Conservation (phyloP, 1,140 invertebrate genomes). For the Camponotus pennsylvanicus region DNA sequence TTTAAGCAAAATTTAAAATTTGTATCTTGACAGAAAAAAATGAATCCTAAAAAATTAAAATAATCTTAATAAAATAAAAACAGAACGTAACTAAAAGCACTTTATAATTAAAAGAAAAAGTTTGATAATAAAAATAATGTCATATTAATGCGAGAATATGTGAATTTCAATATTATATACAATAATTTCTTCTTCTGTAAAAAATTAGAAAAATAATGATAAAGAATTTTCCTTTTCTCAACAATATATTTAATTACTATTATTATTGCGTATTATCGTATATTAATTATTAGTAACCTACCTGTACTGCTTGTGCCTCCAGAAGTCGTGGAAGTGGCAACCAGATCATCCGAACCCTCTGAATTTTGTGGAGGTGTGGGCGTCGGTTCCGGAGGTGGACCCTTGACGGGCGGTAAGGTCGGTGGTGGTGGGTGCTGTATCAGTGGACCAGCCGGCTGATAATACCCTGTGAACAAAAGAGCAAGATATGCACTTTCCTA, state of each 20-base stretch:
- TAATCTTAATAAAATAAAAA: background rate
- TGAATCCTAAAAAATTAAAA: background rate
- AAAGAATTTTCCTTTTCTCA: background rate
- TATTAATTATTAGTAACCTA: constrained; percentile 58
- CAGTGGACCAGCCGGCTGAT: constrained; percentile 94
- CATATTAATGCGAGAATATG: background rate
- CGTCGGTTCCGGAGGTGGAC: constrained; percentile 85
- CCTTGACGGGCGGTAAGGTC: constrained; percentile 86
- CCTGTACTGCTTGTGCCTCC: constrained; percentile 85
- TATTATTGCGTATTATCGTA: background rate
- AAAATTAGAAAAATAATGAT: background rate
- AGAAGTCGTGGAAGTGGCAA: constrained; percentile 83
- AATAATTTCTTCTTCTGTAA: background rate
- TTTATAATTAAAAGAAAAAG: background rate
- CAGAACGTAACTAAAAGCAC: background rate
- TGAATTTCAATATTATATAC: background rate
- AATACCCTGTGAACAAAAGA: constrained; percentile 90
- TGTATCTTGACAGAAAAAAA: background rate
- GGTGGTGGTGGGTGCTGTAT: constrained; percentile 88
- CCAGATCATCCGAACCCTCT: constrained; percentile 85
- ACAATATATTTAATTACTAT: background rate
- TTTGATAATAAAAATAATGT: background rate
- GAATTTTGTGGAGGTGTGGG: constrained; percentile 86
- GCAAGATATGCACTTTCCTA: constrained; percentile 45
- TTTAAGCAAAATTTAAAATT: background rate